A percentile compares a stretch with the other conserved stretches of the same genome.
These are phyloP conservation scores for Cyprinodon variegatus DNA, from an alignment of 2,113 vertebrate genomes.

Conservation along the genomic window DNA sequence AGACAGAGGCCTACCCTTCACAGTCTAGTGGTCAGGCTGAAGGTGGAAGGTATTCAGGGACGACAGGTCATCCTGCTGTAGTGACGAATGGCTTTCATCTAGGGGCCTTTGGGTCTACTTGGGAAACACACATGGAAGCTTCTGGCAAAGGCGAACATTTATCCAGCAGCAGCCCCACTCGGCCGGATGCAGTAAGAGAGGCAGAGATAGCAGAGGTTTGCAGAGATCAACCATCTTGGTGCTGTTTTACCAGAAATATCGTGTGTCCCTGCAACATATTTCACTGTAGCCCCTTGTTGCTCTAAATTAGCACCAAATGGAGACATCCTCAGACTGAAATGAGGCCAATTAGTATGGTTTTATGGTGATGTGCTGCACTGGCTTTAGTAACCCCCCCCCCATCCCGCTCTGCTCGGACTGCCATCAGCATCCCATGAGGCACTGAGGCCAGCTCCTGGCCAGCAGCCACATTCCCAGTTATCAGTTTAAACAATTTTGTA, in stretches of 20 bases:
- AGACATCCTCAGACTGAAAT: conserved; percentile 75
- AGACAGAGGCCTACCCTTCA: conserved; percentile 95
- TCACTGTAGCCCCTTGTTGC: conserved; percentile 53
- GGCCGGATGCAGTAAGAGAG: conserved; percentile 30
- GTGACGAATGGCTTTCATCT: conserved; percentile 96
- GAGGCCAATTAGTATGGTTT: conserved; percentile 76
- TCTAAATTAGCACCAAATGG: conserved; percentile 75
- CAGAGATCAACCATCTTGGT: conserved; percentile 2
- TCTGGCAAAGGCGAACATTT: conserved; percentile 84
- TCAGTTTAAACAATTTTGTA: conserved; percentile 81
- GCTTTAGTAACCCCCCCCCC: conserved; percentile 56
- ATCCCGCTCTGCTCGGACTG: conserved; percentile 65
- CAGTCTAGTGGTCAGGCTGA: conserved; percentile 83
- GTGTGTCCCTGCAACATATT: conserved; percentile 41
- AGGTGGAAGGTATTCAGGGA: conserved; percentile 78
- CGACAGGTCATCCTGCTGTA: conserved; percentile 89
- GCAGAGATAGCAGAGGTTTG: conserved; percentile 7
- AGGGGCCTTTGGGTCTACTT: conserved; percentile 83
- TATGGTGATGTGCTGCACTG: conserved; percentile 69
- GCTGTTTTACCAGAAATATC: conserved; percentile 36
- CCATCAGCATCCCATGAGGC: conserved; percentile 78
- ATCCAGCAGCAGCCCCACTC: conserved; percentile 53
- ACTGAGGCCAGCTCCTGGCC: conserved; percentile 77
- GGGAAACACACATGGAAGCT: conserved; percentile 85
- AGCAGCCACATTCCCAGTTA: conserved; percentile 76